Base-by-base conservation (phyloP, 1,140 invertebrate species). In the Pteromalus puparum region DNA sequence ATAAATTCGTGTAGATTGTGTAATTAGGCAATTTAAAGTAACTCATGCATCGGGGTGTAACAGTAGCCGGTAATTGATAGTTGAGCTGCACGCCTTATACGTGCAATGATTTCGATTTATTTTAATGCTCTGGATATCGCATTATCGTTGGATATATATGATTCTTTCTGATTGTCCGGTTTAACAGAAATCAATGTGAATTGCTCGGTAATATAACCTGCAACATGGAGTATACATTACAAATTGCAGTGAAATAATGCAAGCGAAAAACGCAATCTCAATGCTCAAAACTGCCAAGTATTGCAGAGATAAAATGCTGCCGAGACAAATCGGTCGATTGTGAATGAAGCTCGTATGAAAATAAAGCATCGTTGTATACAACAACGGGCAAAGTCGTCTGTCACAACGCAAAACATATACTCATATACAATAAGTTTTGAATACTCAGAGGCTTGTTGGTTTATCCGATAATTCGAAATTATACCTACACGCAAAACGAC, bases 271-370 rank as follows among this genome's bases (percentile, higher is more conserved):
- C 38, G 18, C 48, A 18, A 18, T 15, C 48, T 53, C 18, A 53
- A 53, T 5, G 18, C 12, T 53, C 9, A 42, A 42, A 42, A 48
- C 15, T 48, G 10, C 12, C 46, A 48, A 48, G 38, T 24, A 61
- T 26, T 30, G 70, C 24, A 15, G 6, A 21, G 38, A 84, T 76
- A 80, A 80, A 78, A 72, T 53, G 9, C 48, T 5, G 82, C 46
- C 76, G 79, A 85, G 78, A 85, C 83, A 85, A 81, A 85, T 81
- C 67, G 79, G n/a, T 24, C 84, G 77, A 81, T 85, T 85, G 53
- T 76, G 68, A 46, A 76, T 28, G 38, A 53, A 18, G 34, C 24
- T 68, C 48, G 34, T 68, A 83, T 34, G 75, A 77, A 75, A 83
- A 75, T 79, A 34, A 78, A 42, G 82, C 28, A 61, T 72, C 48